Conservation (phyloP, 2,113 vertebrate genomes). For the Dicrurus megarhynchus region DNA sequence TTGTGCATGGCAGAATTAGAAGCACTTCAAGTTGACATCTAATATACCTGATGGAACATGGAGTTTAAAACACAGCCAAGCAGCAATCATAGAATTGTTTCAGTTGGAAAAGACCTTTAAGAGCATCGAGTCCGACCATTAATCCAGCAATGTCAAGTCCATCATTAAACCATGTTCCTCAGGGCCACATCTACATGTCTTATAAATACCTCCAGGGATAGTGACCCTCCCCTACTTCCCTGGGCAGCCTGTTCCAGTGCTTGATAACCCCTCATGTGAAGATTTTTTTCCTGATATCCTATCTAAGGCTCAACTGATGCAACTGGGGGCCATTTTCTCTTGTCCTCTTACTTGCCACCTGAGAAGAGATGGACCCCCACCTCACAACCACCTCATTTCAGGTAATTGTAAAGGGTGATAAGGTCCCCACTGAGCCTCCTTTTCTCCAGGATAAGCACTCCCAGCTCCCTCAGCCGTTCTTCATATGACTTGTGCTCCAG, state of each 20-base stretch:
- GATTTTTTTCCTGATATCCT: not conserved
- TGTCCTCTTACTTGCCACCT: not conserved
- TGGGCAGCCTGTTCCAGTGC: not conserved
- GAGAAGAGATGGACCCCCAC: accelerated
- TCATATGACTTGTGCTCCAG: not conserved
- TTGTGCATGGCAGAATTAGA: not conserved
- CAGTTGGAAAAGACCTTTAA: not conserved
- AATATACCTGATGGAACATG: not conserved
- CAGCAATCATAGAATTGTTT: not conserved
- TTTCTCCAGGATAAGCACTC: not conserved
- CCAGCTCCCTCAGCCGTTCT: not conserved
- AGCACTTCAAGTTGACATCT: not conserved
- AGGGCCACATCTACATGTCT: not conserved
- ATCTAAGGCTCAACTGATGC: not conserved
- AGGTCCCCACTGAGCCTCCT: not conserved
- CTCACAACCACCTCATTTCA: not conserved
- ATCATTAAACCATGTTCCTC: not conserved
- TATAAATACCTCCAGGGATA: not conserved
- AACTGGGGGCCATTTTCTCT: not conserved
- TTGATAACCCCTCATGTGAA: not conserved
- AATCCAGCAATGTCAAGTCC: not conserved
- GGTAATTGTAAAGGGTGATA: not conserved
- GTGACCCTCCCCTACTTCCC: too few relatives aligned
- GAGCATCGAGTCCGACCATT: not conserved
- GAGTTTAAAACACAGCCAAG: not conserved